Evolutionary conservation across 1,140 invertebrate species (phyloP).

Genomic region (Ruditapes philippinarum): DNA sequence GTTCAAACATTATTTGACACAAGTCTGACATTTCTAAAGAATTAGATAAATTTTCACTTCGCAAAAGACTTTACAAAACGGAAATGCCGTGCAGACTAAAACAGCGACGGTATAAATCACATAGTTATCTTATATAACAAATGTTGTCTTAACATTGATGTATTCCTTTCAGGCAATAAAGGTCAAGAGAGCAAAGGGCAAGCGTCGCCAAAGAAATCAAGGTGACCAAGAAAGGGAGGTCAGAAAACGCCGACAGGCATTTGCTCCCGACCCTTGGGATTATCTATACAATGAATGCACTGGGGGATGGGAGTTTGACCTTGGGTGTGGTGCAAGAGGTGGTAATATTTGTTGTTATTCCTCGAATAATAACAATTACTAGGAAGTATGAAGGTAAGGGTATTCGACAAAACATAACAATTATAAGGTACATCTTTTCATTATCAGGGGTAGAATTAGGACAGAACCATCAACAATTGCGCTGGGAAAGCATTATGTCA

Average conservation of each 20-base stretch:
- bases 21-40: no score
- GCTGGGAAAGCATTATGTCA: not conserved
- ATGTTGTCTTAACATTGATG: no score
- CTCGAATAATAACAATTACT: not conserved
- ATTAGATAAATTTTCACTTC: no score
- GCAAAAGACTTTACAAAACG: no score
- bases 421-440: not conserved
- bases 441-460: not conserved
- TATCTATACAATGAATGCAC: conserved; percentile 33
- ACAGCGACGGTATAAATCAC: no score
- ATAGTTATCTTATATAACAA: no score
- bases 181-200: not conserved
- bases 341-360: conserved; percentile 47
- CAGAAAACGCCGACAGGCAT: not conserved
- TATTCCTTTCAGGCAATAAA: conserved; percentile 22
- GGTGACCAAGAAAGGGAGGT: conserved; percentile 24
- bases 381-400: not conserved
- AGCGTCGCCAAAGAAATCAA: not conserved
- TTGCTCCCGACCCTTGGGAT: conserved; percentile 6
- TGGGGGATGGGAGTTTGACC: conserved; percentile 49
- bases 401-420: not conserved
- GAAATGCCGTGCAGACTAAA: no score
- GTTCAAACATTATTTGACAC: no score
- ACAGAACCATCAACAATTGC: no score
- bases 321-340: conserved; percentile 32